Percentiles rank a stretch among this genome's conserved stretches.
Conservation (phyloP, 2,888 invertebrate species). For the Phasia obesa region DNA sequence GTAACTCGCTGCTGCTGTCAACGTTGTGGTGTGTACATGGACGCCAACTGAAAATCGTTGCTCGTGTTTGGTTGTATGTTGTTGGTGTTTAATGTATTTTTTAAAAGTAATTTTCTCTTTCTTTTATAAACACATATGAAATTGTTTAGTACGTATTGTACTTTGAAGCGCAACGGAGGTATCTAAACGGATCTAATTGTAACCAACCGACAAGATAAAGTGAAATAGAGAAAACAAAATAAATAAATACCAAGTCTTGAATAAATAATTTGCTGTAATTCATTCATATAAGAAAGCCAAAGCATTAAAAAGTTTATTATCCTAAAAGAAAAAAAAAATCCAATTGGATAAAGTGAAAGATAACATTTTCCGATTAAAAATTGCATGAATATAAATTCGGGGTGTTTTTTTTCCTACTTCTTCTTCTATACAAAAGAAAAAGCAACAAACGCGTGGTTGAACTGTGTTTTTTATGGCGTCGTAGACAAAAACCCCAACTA, state of each 20-base stretch:
- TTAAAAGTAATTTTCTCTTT: conserved; percentile 71
- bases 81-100: background rate
- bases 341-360: conserved; percentile 22
- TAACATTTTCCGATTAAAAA: conserved; percentile 5
- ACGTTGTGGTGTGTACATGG: background rate
- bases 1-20: background rate
- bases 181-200: conserved; percentile 72
- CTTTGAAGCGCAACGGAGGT: conserved; percentile 78
- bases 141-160: conserved; percentile 78
- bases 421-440: no score
- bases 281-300: conserved; percentile 47
- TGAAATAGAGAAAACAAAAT: background rate
- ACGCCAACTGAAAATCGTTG: conserved; percentile 4
- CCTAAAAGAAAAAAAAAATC: conserved; percentile 43
- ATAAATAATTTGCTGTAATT: conserved; percentile 22
- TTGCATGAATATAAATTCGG: background rate
- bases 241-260: conserved; percentile 35
- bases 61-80: background rate
- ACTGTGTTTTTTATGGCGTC: conserved; percentile 6
- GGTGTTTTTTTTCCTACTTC: background rate
- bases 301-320: conserved; percentile 36
- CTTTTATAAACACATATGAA: conserved; percentile 64
- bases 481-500: conserved; percentile 24
- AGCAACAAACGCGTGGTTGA: conserved; percentile 24
- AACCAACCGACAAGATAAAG: conserved; percentile 49